These are phyloP conservation scores for Deilephila elpenor DNA, from an alignment of 2,888 invertebrate genomes.

Conservation along the genomic window DNA sequence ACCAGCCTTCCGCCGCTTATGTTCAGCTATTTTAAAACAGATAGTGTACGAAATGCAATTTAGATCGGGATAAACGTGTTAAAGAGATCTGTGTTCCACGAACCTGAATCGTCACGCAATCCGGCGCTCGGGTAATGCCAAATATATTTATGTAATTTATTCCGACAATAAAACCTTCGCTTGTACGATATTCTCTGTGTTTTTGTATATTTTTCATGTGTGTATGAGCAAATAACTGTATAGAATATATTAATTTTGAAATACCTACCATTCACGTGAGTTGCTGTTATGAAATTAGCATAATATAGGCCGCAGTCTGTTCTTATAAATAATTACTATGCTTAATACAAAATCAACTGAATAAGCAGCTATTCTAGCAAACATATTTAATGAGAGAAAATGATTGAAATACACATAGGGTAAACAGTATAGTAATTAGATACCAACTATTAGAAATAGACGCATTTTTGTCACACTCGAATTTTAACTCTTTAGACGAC, in stretches of 20 bases:
- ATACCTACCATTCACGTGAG: too few relatives aligned
- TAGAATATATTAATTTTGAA: background rate
- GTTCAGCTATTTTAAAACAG: slow-evolving; percentile 54
- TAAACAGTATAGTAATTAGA: too few relatives aligned
- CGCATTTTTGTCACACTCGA: too few relatives aligned
- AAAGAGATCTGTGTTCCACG: slow-evolving; percentile 7
- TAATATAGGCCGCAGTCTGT: too few relatives aligned
- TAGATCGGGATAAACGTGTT: slow-evolving; percentile 24
- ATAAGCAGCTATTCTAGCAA: too few relatives aligned
- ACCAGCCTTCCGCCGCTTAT: slow-evolving; percentile 63
- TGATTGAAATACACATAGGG: too few relatives aligned
- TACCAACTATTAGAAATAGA: too few relatives aligned
- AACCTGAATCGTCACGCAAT: slow-evolving; percentile 3
- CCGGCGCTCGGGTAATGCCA: slow-evolving; percentile 13
- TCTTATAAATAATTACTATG: too few relatives aligned
- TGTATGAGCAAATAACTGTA: background rate
- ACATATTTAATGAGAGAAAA: too few relatives aligned
- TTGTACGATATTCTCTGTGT: slow-evolving; percentile 15
- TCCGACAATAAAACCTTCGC: slow-evolving; percentile 22
- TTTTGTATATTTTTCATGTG: background rate
- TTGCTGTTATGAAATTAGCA: too few relatives aligned
- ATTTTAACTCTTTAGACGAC: too few relatives aligned
- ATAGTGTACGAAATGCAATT: slow-evolving; percentile 27
- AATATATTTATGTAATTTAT: slow-evolving; percentile 30
- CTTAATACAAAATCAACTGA: too few relatives aligned